These are phyloP conservation scores for Araneus ventricosus DNA, from an alignment of 1,140 invertebrate species.

Conservation along the genomic window DNA sequence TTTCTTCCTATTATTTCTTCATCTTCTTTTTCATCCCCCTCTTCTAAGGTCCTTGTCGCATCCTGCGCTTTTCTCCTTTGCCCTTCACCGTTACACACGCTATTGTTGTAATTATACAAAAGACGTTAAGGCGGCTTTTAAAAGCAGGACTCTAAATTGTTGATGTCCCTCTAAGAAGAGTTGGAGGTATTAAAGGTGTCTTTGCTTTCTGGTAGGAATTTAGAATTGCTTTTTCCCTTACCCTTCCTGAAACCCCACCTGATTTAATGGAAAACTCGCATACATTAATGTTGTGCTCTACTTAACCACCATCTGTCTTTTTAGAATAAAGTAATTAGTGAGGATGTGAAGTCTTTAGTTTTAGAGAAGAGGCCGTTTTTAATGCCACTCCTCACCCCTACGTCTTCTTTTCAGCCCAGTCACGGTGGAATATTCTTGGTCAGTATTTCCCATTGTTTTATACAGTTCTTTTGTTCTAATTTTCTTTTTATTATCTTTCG, in stretches of 20 bases:
- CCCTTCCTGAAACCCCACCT: background rate
- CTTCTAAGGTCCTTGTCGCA: background rate
- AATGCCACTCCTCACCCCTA: background rate
- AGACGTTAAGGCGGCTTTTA: slow-evolving; percentile 44
- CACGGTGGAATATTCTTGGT: background rate
- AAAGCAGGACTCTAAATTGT: slow-evolving; percentile 53
- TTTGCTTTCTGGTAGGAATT: background rate
- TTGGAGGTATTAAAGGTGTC: slow-evolving; percentile 16
- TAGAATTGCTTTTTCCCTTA: slow-evolving; percentile 13
- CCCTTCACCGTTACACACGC: slow-evolving; percentile 50
- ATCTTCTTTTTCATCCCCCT: background rate
- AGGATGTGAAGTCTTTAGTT: slow-evolving; percentile 34
- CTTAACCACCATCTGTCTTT: slow-evolving; percentile 47
- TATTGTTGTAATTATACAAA: slow-evolving; percentile 66
- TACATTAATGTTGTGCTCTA: slow-evolving; percentile 48
- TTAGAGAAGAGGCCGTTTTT: background rate
- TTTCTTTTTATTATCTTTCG: slow-evolving; percentile 49
- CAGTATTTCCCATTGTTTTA: slow-evolving; percentile 47
- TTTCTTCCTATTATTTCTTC: background rate
- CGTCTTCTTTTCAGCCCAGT: slow-evolving; percentile 33
- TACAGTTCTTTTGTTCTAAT: slow-evolving; percentile 26
- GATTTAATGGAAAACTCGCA: slow-evolving; percentile 56
- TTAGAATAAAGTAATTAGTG: slow-evolving; percentile 54
- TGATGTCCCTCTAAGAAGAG: slow-evolving; percentile 15
- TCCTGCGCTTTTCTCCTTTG: background rate